phyloP scores from a whole-genome alignment of 2,797 vertebrate genomes.

The Pagetopsis macropterus region DNA sequence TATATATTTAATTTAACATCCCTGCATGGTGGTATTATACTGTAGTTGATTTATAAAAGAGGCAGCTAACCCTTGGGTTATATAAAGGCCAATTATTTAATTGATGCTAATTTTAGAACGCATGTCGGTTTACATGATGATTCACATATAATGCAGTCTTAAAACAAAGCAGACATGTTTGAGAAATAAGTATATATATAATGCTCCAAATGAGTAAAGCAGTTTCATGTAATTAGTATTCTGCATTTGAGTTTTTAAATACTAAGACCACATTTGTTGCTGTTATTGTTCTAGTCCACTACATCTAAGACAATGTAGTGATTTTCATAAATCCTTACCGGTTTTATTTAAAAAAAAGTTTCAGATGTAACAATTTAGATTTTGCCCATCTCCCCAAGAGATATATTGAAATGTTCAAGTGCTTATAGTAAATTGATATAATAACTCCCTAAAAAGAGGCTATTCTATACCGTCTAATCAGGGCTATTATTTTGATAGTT shows the following conservation, averaged over 20 bases:
- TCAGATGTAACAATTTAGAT: background rate
- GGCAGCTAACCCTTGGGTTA: background rate
- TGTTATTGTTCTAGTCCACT: no score
- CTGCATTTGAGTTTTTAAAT: background rate
- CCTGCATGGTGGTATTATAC: no score
- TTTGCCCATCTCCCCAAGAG: background rate
- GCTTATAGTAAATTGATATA: background rate
- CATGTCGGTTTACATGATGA: background rate
- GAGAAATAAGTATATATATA: background rate
- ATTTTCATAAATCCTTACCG: background rate
- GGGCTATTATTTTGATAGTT: constrained; percentile 8
- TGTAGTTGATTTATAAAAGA: background rate
- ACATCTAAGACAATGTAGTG: background rate
- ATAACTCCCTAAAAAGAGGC: background rate
- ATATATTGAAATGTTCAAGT: background rate
- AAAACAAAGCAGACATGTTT: background rate
- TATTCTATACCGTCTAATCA: background rate
- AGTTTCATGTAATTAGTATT: background rate
- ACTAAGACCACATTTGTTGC: background rate
- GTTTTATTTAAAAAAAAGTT: background rate
- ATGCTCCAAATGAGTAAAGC: background rate
- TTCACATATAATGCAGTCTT: background rate
- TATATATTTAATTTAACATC: no score
- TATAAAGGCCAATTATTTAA: background rate
- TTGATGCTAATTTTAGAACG: background rate